Percentiles rank a stretch among this genome's conserved stretches.
phyloP scores from a whole-genome alignment of 2,113 vertebrate species.

The Semicossyphus pulcher region DNA sequence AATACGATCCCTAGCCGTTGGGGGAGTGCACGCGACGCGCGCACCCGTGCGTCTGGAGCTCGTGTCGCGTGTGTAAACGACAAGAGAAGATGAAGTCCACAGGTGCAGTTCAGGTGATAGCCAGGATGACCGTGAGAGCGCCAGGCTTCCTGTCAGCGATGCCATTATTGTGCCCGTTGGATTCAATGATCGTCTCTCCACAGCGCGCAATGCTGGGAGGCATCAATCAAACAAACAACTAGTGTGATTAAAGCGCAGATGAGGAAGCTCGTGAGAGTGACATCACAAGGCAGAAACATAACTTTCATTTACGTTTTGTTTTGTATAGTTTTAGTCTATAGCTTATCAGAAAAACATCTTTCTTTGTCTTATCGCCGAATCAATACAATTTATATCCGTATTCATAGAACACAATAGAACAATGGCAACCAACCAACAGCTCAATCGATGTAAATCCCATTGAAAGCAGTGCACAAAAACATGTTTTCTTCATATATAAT shows the following conservation, averaged over 20 bases:
- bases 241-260: slow-evolving; percentile 14
- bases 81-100: slow-evolving; percentile 60
- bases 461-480: neutral
- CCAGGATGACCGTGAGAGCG: slow-evolving; percentile 35
- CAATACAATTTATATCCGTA: neutral
- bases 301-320: slow-evolving; percentile 1
- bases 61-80: slow-evolving; percentile 53
- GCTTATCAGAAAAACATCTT: neutral
- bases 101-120: slow-evolving; percentile 78
- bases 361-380: neutral
- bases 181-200: slow-evolving; percentile 56
- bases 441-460: neutral
- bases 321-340: neutral
- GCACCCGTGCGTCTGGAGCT: slow-evolving; percentile 46
- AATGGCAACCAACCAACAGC: neutral
- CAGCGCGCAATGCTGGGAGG: slow-evolving; percentile 47
- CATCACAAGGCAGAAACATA: slow-evolving; percentile 17
- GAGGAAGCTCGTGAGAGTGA: neutral
- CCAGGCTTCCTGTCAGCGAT: slow-evolving; percentile 60
- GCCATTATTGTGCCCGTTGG: slow-evolving; percentile 54
- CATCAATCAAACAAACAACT: slow-evolving; percentile 45
- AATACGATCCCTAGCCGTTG: slow-evolving; percentile 46
- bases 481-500: neutral
- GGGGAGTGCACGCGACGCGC: slow-evolving; percentile 63
- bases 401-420: neutral